phyloP scores from a whole-genome alignment of 2,113 vertebrate genomes.

The Talpa occidentalis region DNA sequence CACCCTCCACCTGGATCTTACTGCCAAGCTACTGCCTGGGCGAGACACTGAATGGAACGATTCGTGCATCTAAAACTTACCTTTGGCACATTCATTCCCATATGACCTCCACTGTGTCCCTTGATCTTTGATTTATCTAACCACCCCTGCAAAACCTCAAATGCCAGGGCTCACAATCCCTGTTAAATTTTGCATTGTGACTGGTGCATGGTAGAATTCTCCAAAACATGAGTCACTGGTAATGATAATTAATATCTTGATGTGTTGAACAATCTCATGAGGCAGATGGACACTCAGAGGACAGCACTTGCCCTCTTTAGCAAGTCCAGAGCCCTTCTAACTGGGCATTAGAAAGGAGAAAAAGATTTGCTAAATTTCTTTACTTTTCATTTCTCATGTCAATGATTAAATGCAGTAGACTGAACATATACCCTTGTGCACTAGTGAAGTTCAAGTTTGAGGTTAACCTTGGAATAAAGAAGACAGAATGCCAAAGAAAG shows the following conservation, averaged over 20 bases:
- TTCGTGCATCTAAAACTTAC: neutral
- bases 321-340: neutral
- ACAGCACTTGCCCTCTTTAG: neutral
- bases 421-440: neutral
- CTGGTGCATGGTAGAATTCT: neutral
- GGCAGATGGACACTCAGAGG: neutral
- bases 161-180: neutral
- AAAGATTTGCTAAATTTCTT: neutral
- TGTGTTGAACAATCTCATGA: neutral
- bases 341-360: neutral
- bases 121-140: neutral
- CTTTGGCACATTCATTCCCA: neutral
- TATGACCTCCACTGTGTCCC: neutral
- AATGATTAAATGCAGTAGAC: neutral
- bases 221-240: neutral
- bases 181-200: neutral
- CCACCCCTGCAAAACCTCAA: neutral
- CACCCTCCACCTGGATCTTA: neutral
- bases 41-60: too few relatives aligned
- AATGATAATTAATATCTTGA: neutral
- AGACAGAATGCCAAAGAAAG: neutral
- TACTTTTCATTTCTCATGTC: neutral
- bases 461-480: neutral
- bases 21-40: neutral
- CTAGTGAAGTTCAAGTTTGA: neutral